Evolutionary conservation across 2,113 vertebrate genomes (phyloP).

Genomic region (Micronycteris hirsuta): DNA sequence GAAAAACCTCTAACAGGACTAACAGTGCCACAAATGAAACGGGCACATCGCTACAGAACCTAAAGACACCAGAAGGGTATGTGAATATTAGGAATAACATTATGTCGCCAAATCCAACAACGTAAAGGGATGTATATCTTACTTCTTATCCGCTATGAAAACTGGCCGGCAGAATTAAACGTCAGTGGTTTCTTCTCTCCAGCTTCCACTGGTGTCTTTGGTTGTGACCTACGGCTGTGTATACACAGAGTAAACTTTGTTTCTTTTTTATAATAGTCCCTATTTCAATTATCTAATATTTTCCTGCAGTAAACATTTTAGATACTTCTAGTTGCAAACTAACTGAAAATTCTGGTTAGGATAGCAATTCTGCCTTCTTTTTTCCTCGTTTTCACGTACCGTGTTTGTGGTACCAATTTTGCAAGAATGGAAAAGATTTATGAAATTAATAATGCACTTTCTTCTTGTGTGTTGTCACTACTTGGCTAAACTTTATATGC

Average conservation of each 20-base stretch:
- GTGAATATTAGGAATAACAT: neutral
- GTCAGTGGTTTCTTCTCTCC: neutral
- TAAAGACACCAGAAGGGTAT: neutral
- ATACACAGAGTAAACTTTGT: neutral
- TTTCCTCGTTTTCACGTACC: neutral
- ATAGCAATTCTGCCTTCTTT: neutral
- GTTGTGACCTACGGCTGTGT: neutral
- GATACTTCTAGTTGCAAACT: neutral
- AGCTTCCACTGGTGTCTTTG: neutral
- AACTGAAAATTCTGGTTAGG: neutral
- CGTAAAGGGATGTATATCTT: neutral
- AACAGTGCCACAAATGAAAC: neutral
- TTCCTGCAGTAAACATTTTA: neutral
- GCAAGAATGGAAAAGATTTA: neutral
- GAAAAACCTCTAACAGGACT: neutral
- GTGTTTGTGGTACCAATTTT: neutral
- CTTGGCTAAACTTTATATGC: neutral
- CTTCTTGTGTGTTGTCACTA: neutral
- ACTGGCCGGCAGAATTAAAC: neutral
- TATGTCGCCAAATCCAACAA: neutral
- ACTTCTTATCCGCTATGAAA: slow-evolving; percentile 8
- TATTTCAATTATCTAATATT: neutral
- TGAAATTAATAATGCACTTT: slow-evolving; percentile 30
- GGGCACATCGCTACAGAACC: neutral
- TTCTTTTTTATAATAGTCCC: neutral